A percentile compares a stretch with the other conserved stretches of the same genome.
Conservation (phyloP, 2,797 vertebrate genomes). For the Heliangelus exortis region DNA sequence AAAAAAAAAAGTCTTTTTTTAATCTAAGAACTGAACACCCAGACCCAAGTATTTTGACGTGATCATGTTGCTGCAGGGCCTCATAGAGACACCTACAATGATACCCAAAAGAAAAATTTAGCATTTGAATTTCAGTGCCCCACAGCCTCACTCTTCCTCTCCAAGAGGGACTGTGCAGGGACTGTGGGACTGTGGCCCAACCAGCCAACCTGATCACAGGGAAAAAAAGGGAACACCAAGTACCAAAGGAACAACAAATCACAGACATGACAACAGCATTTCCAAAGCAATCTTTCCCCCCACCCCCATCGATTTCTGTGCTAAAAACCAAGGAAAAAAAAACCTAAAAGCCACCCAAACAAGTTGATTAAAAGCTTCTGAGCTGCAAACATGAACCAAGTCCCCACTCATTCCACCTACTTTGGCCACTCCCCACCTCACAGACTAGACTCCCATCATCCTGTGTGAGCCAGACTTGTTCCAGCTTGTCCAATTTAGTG, state of each 20-base stretch:
- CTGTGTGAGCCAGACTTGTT: not conserved
- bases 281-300: not conserved
- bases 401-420: not conserved
- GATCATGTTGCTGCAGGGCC: not conserved
- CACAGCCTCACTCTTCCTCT: not conserved
- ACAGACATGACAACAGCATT: not conserved
- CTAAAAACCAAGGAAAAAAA: not conserved
- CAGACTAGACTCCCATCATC: not conserved
- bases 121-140: not conserved
- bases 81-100: not conserved
- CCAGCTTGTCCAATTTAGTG: slow-evolving; percentile 24
- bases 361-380: not conserved
- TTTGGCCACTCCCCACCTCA: not conserved
- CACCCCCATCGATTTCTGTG: not conserved
- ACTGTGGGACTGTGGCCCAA: not conserved
- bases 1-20: not conserved
- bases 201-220: not conserved
- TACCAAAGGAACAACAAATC: not conserved
- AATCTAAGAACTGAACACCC: not conserved
- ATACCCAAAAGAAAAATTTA: not conserved
- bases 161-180: not conserved
- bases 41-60: not conserved
- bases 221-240: not conserved
- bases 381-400: not conserved
- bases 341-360: not conserved